Evolutionary conservation across 1,140 invertebrate genomes (phyloP).

Genomic region (Belonocnema kinseyi): DNA sequence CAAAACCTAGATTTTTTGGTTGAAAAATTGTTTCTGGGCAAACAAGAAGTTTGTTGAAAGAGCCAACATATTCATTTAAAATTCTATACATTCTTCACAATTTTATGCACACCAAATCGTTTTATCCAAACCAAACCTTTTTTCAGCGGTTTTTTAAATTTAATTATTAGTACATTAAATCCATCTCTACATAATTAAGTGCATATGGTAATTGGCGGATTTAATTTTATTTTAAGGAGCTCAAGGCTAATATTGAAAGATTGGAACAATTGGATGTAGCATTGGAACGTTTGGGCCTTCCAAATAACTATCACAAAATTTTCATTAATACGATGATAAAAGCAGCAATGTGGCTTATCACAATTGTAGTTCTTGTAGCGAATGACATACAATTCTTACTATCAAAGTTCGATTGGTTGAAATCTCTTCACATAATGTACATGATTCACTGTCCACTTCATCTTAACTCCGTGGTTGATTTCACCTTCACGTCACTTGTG

Average conservation of each 20-base stretch:
- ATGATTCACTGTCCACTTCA: constrained; percentile 4
- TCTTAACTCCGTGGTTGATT: no score
- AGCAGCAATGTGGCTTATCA: background rate
- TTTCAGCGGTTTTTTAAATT: no score
- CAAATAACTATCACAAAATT: background rate
- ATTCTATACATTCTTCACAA: no score
- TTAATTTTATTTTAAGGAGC: background rate
- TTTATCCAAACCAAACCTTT: no score
- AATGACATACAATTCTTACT: background rate
- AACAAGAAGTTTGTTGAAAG: no score
- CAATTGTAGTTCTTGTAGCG: background rate
- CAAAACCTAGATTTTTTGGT: no score
- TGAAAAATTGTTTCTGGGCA: no score
- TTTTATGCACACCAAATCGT: no score
- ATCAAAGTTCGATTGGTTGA: background rate
- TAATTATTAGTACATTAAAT: no score
- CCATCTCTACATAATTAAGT: no score
- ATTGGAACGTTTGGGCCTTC: background rate
- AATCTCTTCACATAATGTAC: background rate
- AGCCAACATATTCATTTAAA: no score
- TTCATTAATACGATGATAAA: background rate
- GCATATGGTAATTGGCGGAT: no score
- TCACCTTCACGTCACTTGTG: background rate
- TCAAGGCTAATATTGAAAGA: background rate
- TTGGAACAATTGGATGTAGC: background rate